These are phyloP conservation scores for Hesperia comma DNA, from an alignment of 2,888 invertebrate species.

Conservation along the genomic window DNA sequence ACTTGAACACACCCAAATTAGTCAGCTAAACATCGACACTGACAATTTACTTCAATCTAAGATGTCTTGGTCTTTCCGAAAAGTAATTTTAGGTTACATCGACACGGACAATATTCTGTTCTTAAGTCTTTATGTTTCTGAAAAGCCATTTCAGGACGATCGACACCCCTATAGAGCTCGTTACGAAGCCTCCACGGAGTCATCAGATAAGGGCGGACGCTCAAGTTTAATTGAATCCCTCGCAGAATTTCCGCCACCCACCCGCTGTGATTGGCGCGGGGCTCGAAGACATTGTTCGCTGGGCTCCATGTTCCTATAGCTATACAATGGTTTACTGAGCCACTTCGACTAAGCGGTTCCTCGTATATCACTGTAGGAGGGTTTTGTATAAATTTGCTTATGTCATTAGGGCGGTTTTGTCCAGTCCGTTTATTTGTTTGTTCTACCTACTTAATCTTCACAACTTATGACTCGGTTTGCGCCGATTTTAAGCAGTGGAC, in stretches of 20 bases:
- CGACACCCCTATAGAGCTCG: conserved; percentile 68
- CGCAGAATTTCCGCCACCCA: conserved; percentile 79
- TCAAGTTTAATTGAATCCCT: conserved; percentile 82
- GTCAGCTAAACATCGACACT: too few species aligned
- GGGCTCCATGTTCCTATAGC: conserved; percentile 22
- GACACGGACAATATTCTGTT: too few species aligned
- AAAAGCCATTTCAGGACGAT: too few species aligned
- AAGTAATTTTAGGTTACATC: too few species aligned
- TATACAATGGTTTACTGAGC: conserved; percentile 14
- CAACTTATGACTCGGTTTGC: too few species aligned
- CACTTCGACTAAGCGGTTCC: conserved; percentile 2
- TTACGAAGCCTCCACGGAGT: conserved; percentile 77
- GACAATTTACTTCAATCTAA: too few species aligned
- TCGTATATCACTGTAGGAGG: background rate
- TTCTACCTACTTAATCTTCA: too few species aligned
- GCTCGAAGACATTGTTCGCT: conserved; percentile 74
- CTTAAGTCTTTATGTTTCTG: too few species aligned
- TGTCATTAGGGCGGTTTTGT: background rate
- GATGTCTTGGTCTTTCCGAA: too few species aligned
- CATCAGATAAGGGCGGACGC: conserved; percentile 81
- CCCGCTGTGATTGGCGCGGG: conserved; percentile 69
- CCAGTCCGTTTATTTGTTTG: too few species aligned
- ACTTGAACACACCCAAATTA: too few species aligned
- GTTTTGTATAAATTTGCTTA: conserved; percentile 7
- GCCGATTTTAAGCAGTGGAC: too few species aligned